Evolutionary conservation across 1,140 invertebrate genomes (phyloP).

Genomic region (Aphaenogaster ashmeadi): DNA sequence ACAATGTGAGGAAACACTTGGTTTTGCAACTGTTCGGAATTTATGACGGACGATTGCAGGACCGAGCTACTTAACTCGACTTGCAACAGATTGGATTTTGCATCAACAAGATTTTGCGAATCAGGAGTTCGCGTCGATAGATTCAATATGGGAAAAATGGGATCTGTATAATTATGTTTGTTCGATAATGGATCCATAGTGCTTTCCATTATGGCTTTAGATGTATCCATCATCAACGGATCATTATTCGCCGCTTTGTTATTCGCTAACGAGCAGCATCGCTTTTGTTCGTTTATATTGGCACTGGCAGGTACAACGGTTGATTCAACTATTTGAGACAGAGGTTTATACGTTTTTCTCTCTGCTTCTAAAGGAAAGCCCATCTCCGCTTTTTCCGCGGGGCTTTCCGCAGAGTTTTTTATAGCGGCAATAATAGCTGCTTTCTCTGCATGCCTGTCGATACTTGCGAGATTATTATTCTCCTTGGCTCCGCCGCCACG

Average conservation of each 20-base stretch:
- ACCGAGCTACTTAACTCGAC: slow-evolving; percentile 74
- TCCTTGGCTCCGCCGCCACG: neutral
- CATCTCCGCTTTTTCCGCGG: neutral
- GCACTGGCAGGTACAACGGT: neutral
- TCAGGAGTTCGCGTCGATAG: neutral
- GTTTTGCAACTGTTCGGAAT: slow-evolving; percentile 81
- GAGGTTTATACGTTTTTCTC: slow-evolving; percentile 25
- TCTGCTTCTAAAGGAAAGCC: slow-evolving; percentile 6
- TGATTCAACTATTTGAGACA: slow-evolving; percentile 37
- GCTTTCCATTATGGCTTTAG: neutral
- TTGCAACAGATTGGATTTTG: slow-evolving; percentile 61
- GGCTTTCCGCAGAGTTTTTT: neutral
- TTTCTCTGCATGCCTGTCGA: neutral
- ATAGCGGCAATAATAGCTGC: neutral
- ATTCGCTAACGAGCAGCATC: neutral
- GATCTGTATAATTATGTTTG: neutral
- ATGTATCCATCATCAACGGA: neutral
- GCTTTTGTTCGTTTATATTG: neutral
- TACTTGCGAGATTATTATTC: neutral
- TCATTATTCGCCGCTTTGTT: neutral
- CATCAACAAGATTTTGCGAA: neutral
- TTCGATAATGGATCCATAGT: neutral
- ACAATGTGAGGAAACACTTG: slow-evolving; percentile 80
- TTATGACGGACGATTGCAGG: slow-evolving; percentile 75
- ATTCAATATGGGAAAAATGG: neutral